Evolutionary conservation across 2,113 vertebrate species (phyloP).

Genomic region (Psammodynastes pulverulentus): DNA sequence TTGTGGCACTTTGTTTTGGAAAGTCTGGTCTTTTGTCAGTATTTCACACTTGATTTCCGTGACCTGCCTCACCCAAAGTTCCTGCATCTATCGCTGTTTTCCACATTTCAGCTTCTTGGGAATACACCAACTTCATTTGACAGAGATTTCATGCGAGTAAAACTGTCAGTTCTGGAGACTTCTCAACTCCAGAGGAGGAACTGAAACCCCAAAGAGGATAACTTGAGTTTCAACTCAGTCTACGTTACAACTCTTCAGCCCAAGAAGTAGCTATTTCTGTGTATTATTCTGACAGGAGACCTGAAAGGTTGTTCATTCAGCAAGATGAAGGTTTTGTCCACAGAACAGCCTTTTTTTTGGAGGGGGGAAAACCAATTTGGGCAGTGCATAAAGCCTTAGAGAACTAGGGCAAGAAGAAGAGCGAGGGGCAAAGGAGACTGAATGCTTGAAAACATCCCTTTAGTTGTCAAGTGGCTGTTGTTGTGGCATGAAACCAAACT

Average conservation of each 20-base stretch:
- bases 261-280: slow-evolving; percentile 45
- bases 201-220: not conserved
- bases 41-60: not conserved
- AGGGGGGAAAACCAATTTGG: slow-evolving; percentile 34
- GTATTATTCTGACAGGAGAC: slow-evolving; percentile 52
- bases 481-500: slow-evolving; percentile 51
- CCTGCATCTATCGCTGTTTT: not conserved
- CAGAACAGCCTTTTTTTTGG: slow-evolving; percentile 44
- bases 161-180: not conserved
- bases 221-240: slow-evolving; percentile 9
- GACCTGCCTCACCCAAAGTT: not conserved
- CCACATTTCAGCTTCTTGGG: not conserved
- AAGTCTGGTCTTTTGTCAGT: not conserved
- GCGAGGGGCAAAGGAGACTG: not conserved
- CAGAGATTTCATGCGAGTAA: not conserved
- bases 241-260: slow-evolving; percentile 12
- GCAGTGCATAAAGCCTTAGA: slow-evolving; percentile 7
- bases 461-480: slow-evolving; percentile 43
- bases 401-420: slow-evolving; percentile 37
- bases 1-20: not conserved
- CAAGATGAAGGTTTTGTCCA: slow-evolving; percentile 47
- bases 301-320: slow-evolving; percentile 35
- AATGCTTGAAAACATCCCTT: slow-evolving; percentile 53
- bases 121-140: not conserved
- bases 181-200: not conserved